Base-by-base conservation (phyloP, 2,113 vertebrate species). In the Oxygymnocypris stewartii region DNA sequence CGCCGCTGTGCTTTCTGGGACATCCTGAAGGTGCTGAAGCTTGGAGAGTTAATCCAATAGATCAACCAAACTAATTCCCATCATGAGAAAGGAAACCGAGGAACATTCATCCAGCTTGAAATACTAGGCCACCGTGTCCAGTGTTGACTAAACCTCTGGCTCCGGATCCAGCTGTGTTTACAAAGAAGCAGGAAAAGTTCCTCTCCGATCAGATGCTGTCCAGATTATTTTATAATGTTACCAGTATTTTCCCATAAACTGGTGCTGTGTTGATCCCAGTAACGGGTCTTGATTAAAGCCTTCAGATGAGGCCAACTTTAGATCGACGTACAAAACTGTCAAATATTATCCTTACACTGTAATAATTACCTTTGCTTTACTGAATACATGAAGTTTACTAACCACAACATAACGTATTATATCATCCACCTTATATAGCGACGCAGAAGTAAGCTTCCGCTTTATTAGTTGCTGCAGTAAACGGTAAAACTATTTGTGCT, bases 51-150 rank as follows among this genome's bases (percentile, higher is more conserved):
- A 54, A 82, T 88, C 35, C 59, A 10, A 12, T 49, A 75, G 40
- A 89, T 89, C 85, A 84, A 86, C 85, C 79, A 9, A 87, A 89
- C 73, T 88, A 91, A 92, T 92, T 90, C 85, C 86, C 84, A 86
- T 89, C 90, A 88, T 59, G 61, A 54, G 74, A 88, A 88, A 90
- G 88, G 90, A 73, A 88, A 80, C 6, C 74, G 74, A 91, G 67
- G 74, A 88, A 90, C 91, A 91, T 92, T 92, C 90, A 92, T 84
- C 88, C 25, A 89, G 54, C 86, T 47, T 37, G 82, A 82, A 20
- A 47, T 88, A 86, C 84, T 84, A 89, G 63, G 88, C 76, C 89
- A 90, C 89, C 79, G 20, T 81, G 88, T 85, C 84, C 89, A 85
- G 77, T 85, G 80, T 88, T 86, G 37, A 86, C 88, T 84, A 89